Evolutionary conservation across 1,140 invertebrate genomes (phyloP).

Genomic region (Drosophila kikkawai): DNA sequence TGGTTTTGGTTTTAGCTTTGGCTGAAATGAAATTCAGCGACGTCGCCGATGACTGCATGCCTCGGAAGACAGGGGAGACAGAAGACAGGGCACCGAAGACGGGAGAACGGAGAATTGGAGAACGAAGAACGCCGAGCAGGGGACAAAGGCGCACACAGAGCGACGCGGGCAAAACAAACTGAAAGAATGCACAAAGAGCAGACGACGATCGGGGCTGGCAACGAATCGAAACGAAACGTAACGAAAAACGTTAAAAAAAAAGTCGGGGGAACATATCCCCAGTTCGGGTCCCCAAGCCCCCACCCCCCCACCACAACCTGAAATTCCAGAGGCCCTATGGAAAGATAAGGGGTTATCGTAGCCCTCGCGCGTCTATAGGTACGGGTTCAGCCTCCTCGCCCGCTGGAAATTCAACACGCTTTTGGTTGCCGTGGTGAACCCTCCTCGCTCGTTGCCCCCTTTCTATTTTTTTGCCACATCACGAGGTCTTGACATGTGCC

Average conservation of each 20-base stretch:
- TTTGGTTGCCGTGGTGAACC: not conserved
- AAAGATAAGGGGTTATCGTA: conserved; percentile 72
- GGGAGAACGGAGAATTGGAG: conserved; percentile 44
- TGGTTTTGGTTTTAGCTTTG: conserved; percentile 43
- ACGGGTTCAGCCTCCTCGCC: conserved; percentile 45
- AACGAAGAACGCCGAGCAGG: conserved; percentile 41
- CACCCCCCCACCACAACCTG: not conserved
- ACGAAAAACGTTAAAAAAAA: conserved; percentile 38
- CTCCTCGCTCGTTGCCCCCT: not conserved
- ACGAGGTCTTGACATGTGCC: conserved; percentile 45
- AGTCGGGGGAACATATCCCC: conserved; percentile 48
- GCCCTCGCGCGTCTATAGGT: conserved; percentile 4
- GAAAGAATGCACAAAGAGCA: conserved; percentile 79
- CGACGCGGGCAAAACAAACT: conserved; percentile 61
- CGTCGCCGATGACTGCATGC: conserved; percentile 75
- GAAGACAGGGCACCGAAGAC: conserved; percentile 37
- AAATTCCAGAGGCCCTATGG: conserved; percentile 53
- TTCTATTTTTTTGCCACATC: conserved; percentile 13
- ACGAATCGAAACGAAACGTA: conserved; percentile 53
- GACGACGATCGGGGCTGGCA: conserved; percentile 59
- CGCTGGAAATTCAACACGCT: conserved; percentile 42
- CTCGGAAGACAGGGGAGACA: conserved; percentile 38
- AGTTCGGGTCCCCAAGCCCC: conserved; percentile 16
- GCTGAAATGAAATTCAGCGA: conserved; percentile 57
- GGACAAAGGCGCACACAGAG: conserved; percentile 15